Evolutionary conservation across 92 coral and sea anemone species (phyloP).

Genomic region (Parazoanthus darwini): DNA sequence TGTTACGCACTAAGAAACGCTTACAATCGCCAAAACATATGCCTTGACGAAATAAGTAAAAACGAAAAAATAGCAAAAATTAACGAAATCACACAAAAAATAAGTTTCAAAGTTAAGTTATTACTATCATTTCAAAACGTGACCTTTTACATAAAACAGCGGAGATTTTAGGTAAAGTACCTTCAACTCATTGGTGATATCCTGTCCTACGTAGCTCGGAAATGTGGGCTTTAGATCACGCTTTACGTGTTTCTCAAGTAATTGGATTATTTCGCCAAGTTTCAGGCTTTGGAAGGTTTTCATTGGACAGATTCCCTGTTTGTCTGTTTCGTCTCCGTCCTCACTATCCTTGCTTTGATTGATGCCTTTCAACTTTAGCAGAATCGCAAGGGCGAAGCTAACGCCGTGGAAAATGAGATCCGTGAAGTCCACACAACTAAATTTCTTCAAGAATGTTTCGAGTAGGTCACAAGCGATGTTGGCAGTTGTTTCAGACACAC

Average conservation of each 20-base stretch:
- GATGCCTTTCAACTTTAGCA: not conserved
- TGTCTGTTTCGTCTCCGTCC: not conserved
- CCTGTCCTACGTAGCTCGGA: not conserved
- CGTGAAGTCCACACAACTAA: not conserved
- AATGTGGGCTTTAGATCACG: not conserved
- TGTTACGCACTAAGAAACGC: too few species aligned
- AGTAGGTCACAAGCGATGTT: not conserved
- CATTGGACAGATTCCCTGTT: not conserved
- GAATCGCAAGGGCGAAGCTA: not conserved
- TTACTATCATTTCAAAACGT: too few species aligned
- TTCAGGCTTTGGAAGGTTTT: not conserved
- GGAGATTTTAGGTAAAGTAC: not conserved
- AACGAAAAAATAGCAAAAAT: too few species aligned
- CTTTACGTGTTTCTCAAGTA: not conserved
- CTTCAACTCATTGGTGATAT: not conserved
- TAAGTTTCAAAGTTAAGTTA: too few species aligned
- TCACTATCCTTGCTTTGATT: not conserved
- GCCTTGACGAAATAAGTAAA: too few species aligned
- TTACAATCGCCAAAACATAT: too few species aligned
- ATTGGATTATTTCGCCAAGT: not conserved
- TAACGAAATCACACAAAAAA: too few species aligned
- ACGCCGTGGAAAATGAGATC: not conserved
- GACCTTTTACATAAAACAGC: too few species aligned
- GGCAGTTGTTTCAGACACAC: conserved; percentile 5
- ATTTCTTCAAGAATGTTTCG: not conserved